Base-by-base conservation (phyloP, 2,113 vertebrate species). In the Merops nubicus region DNA sequence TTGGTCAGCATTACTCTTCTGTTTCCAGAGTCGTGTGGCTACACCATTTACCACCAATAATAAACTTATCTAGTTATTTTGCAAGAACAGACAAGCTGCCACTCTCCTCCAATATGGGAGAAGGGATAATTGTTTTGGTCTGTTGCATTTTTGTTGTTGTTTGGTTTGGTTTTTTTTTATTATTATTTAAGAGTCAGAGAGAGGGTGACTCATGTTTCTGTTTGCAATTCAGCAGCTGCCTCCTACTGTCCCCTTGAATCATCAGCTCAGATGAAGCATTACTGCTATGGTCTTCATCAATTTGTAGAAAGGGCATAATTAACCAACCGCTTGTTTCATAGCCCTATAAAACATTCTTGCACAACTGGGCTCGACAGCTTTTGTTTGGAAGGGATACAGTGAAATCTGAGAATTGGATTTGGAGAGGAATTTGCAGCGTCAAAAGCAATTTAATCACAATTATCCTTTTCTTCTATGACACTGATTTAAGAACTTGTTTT, bases 171-270 rank as follows among this genome's bases (percentile, higher is more conserved):
- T 14, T 64, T 69, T 40, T 50, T 69, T 40, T 43, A 34, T 40
- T 50, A 63, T 40, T 43, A 34, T 68, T 47, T 48, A 78, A 57
- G 14, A 93, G 29, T 72, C 31, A 87, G 56, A 65, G 65, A 76
- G 21, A 47, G 42, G 8, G 21, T 89, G 78, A 88, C 47, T 94
- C 48, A 56, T 42, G 50, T 29, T 89, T 94, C 82, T 93, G 85
- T 92, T 94, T 93, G 79, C 36, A 79, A 59, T 77, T 77, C 78
- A 93, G 54, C 85, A 91, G 88, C 90, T 96, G 90, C n/a, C 76
- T 96, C 88, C 75, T 75, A 74, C 90, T 64, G 68, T 86, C 56
- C 51, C 29, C 56, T 15, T 81, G 93, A 94, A 91, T 95, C 92
- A 94, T 77, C 59, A 79, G 26, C 73, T 88, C 11, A 15, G 65